Conservation (phyloP, 1,140 invertebrate genomes). For the Lutraria rhynchaena region DNA sequence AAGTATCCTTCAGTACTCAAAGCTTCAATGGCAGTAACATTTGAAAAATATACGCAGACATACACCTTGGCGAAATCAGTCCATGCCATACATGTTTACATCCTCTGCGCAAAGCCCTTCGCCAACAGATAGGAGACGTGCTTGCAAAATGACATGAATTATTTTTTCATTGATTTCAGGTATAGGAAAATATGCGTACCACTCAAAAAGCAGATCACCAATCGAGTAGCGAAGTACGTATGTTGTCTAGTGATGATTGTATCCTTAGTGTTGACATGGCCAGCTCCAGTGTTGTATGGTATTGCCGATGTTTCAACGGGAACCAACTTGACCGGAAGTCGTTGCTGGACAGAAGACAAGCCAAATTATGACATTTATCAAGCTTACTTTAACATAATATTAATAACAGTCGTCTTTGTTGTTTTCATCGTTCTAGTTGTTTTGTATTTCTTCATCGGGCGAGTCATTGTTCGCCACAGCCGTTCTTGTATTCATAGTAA, state of each 20-base stretch:
- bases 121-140: too few relatives aligned
- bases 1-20: too few relatives aligned
- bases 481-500: too few relatives aligned
- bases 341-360: constrained; percentile 59
- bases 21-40: too few relatives aligned
- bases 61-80: too few relatives aligned
- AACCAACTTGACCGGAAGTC: constrained; percentile 20
- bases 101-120: too few relatives aligned
- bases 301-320: constrained; percentile 17
- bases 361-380: neutral
- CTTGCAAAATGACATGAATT: too few relatives aligned
- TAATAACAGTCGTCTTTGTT: constrained; percentile 51
- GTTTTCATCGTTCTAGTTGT: constrained; percentile 60
- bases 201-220: constrained; percentile 50
- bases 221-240: constrained; percentile 45
- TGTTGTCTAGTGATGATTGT: constrained; percentile 56
- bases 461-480: constrained; percentile 23
- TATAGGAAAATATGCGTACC: constrained; percentile 68
- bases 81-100: too few relatives aligned
- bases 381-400: constrained; percentile 47
- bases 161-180: constrained; percentile 37
- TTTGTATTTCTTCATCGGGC: constrained; percentile 64
- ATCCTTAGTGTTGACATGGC: constrained; percentile 64
- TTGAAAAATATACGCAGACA: too few relatives aligned
- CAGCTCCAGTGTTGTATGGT: constrained; percentile 64